Conservation (phyloP, 2,797 vertebrate species). For the Gymnothorax reevesii region DNA sequence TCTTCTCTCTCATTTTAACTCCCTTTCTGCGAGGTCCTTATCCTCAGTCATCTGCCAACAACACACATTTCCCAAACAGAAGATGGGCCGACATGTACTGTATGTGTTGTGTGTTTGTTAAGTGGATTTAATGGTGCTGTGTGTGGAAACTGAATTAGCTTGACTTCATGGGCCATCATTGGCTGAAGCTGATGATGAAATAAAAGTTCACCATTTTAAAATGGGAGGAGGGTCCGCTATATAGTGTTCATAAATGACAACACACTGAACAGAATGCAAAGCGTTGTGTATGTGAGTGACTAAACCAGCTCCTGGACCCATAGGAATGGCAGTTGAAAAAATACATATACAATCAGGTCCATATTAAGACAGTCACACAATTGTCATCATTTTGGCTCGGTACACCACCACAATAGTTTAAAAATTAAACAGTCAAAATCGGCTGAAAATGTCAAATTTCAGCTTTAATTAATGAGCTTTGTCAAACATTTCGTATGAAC, state of each 20-base stretch:
- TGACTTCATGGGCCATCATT: not conserved
- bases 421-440: too few relatives aligned
- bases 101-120: not conserved
- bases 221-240: not conserved
- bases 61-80: not conserved
- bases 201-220: not conserved
- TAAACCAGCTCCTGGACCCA: not conserved
- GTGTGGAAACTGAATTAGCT: not conserved
- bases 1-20: constrained; percentile 14
- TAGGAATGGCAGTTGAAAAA: not conserved
- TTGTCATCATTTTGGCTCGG: too few relatives aligned
- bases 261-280: not conserved
- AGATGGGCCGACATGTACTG: not conserved
- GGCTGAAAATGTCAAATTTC: too few relatives aligned
- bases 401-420: too few relatives aligned
- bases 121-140: not conserved
- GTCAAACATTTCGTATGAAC: too few relatives aligned
- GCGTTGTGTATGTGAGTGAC: not conserved
- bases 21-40: not conserved
- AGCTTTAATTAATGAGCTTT: too few relatives aligned
- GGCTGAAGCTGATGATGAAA: not conserved
- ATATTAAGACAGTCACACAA: too few relatives aligned
- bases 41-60: not conserved
- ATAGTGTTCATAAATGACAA: not conserved
- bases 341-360: too few relatives aligned